Percentiles rank a stretch among this genome's conserved stretches.
Evolutionary conservation across 2,797 vertebrate genomes (phyloP).

Genomic region (Scolopax bukidnonensis): DNA sequence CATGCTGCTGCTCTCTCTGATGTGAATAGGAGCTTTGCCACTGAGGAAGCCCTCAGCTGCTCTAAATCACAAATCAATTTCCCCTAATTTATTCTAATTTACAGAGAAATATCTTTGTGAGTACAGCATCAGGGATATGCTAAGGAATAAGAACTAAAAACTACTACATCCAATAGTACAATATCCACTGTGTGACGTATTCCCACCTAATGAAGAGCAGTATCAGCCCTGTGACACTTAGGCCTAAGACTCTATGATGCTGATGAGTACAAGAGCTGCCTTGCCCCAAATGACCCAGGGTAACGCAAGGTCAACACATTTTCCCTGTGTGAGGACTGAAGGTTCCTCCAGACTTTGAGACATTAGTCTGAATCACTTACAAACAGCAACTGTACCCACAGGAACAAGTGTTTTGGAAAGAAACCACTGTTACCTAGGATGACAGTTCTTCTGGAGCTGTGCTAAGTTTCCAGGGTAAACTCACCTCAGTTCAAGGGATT

Average conservation of each 20-base stretch:
- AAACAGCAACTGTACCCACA: conserved; percentile 17
- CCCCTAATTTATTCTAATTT: not conserved
- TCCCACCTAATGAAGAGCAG: not conserved
- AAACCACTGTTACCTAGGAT: conserved; percentile 29
- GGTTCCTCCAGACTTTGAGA: not conserved
- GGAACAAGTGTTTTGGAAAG: conserved; percentile 19
- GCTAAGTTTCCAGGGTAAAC: conserved; percentile 9
- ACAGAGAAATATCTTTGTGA: not conserved
- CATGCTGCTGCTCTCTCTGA: not conserved
- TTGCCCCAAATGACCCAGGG: not conserved
- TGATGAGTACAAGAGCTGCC: not conserved
- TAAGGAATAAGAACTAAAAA: not conserved
- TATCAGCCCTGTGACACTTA: not conserved
- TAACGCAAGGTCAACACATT: not conserved
- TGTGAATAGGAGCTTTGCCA: not conserved
- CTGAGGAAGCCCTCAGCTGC: not conserved
- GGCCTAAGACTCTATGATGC: not conserved
- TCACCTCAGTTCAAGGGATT: not conserved
- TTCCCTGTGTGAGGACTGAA: not conserved
- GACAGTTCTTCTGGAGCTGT: not conserved
- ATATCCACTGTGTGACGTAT: not conserved
- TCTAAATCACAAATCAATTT: not conserved
- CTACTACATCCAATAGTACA: not conserved
- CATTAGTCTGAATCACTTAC: not conserved
- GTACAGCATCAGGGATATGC: not conserved